Evolutionary conservation across 2,888 invertebrate species (phyloP), one percentile per base, ranked within the genome.

Genomic region (Caenorhabditis sp.): DNA sequence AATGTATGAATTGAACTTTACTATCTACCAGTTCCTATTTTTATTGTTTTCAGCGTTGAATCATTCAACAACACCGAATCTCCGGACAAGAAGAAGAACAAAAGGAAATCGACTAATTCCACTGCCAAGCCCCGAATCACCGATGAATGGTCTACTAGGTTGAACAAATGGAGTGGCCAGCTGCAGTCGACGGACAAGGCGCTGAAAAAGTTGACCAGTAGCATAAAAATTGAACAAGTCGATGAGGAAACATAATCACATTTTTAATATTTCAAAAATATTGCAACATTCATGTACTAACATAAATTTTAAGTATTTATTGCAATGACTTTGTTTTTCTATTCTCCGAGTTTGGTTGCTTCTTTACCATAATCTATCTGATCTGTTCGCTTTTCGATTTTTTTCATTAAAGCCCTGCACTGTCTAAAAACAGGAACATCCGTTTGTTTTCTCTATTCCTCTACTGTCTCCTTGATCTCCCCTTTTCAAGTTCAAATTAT

Each of bases 141-240:
- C 18, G 22, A 26, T 1, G 58, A 64, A 50, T 78, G 70, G 78
- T 64, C 70, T 32, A 58, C 22, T 15, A 61, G 55, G 11, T 32
- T 78, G 9, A 24, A 60, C 20, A 32, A 44, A 24, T 65, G 61
- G 58, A 47, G 26, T 4, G 70, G 69, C 13, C 32, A 53, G 24
- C 37, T 70, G 8, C 37, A 58, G 40, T 68, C 78, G 0, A 67
- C 79, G 2, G 71, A 71, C 44, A 79, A 71, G 20, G 35, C 65
- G 32, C 13, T 71, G 32, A 60, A 71, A 26, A 79, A 79, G 26
- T 18, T 71, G 47, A 64, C 26, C 6, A 79, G 37, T 35, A 65
- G 35, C 13, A 71, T 79, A 0, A 79, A 79, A 24, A n/a, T 71
- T 0, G 79, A 79, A 40, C 9, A n/a, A 13, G 20, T 61, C n/a